These are phyloP conservation scores for Meloidogyne exigua DNA, from an alignment of 1,140 invertebrate genomes.

Conservation along the genomic window DNA sequence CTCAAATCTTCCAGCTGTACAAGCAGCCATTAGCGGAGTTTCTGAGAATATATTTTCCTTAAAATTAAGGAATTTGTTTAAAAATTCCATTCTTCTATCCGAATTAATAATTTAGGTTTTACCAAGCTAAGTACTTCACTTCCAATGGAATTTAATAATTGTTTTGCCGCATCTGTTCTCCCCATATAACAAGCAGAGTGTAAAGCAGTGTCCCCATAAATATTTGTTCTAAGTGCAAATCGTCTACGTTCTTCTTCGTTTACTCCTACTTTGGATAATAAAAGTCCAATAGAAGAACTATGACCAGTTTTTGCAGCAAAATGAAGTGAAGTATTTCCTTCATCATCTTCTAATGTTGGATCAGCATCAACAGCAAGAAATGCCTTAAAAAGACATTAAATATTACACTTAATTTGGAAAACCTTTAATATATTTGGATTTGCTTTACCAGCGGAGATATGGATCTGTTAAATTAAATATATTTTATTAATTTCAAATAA, in stretches of 20 bases:
- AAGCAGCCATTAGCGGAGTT: constrained; percentile 67
- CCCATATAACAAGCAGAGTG: constrained; percentile 66
- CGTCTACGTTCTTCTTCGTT: constrained; percentile 17
- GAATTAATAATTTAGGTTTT: not conserved
- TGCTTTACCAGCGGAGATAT: constrained; percentile 66
- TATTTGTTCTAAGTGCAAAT: constrained; percentile 59
- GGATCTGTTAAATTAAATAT: constrained; percentile 48
- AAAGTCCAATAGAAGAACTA: constrained; percentile 64
- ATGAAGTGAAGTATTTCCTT: constrained; percentile 66
- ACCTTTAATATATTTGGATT: constrained; percentile 65
- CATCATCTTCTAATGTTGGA: constrained; percentile 65
- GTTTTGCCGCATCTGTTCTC: constrained; percentile 66
- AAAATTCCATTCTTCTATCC: not conserved
- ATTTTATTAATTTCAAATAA: not conserved
- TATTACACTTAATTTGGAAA: not conserved
- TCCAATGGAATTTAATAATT: constrained; percentile 64
- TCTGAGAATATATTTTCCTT: constrained; percentile 67
- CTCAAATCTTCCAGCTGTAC: constrained; percentile 66
- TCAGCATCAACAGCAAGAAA: constrained; percentile 21
- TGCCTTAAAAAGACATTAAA: constrained; percentile 22
- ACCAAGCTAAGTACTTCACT: constrained; percentile 62
- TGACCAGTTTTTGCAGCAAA: constrained; percentile 67
- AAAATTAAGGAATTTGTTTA: not conserved
- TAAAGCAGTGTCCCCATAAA: constrained; percentile 66
- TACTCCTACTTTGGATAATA: constrained; percentile 50